Evolutionary conservation across 1,140 invertebrate species (phyloP).

Genomic region (Neodiprion lecontei): DNA sequence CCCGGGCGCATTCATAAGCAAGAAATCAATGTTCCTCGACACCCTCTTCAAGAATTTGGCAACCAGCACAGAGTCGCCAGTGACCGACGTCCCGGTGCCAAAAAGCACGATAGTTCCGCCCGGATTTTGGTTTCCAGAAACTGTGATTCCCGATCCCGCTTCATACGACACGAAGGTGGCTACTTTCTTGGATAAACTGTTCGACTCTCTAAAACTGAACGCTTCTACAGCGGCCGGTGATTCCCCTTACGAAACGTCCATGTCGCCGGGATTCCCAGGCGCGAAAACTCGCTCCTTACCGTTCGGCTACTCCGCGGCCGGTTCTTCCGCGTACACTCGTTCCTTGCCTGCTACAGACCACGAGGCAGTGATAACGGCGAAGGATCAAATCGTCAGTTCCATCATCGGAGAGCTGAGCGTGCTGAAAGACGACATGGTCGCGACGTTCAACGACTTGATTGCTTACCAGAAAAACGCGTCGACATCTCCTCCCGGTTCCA

Average conservation of each 20-base stretch:
- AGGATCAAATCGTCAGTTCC: slow-evolving; percentile 49
- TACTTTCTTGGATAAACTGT: slow-evolving; percentile 51
- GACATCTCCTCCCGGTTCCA: slow-evolving; percentile 27
- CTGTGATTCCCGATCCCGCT: slow-evolving; percentile 43
- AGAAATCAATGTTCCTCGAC: slow-evolving; percentile 52
- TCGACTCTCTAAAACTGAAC: slow-evolving; percentile 47
- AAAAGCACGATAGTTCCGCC: slow-evolving; percentile 54
- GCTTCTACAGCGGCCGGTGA: slow-evolving; percentile 26
- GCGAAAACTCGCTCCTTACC: slow-evolving; percentile 37
- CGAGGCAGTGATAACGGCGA: slow-evolving; percentile 44
- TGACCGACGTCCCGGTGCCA: slow-evolving; percentile 34
- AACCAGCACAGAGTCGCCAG: slow-evolving; percentile 37
- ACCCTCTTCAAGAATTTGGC: slow-evolving; percentile 50
- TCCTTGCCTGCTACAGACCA: slow-evolving; percentile 41
- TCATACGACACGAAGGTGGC: slow-evolving; percentile 52
- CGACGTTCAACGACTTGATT: slow-evolving; percentile 49
- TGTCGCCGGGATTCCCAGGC: slow-evolving; percentile 30
- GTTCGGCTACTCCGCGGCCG: slow-evolving; percentile 40
- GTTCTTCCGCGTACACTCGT: background rate
- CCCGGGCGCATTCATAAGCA: slow-evolving; percentile 46
- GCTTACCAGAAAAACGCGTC: slow-evolving; percentile 40
- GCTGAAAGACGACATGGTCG: slow-evolving; percentile 51
- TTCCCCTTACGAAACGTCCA: slow-evolving; percentile 15
- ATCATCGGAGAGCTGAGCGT: slow-evolving; percentile 49
- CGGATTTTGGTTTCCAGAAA: slow-evolving; percentile 51